These are phyloP conservation scores for Argya squamiceps DNA, from an alignment of 2,797 vertebrate species.

Conservation along the genomic window DNA sequence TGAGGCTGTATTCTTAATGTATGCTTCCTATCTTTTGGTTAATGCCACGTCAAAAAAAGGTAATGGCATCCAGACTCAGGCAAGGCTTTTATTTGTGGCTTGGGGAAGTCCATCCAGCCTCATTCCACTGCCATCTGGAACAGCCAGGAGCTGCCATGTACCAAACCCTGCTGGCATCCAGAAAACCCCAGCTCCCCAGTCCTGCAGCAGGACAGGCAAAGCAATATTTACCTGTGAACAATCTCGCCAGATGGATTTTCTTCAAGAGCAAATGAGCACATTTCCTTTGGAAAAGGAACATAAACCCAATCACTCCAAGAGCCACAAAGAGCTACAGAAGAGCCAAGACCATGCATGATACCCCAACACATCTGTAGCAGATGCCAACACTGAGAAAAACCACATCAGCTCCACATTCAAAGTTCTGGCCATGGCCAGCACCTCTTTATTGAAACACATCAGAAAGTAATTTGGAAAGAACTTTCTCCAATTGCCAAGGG, in stretches of 20 bases:
- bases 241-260: neutral
- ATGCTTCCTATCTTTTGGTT: neutral
- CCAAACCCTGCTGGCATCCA: neutral
- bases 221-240: neutral
- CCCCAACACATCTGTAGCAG: neutral
- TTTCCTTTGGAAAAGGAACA: neutral
- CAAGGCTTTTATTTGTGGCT: neutral
- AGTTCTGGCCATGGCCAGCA: neutral
- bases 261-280: neutral
- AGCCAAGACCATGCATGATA: neutral
- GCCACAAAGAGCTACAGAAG: neutral
- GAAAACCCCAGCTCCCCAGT: neutral
- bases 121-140: neutral
- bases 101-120: neutral
- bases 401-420: neutral
- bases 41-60: neutral
- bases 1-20: neutral
- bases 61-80: neutral
- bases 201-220: neutral
- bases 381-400: neutral
- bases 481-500: neutral
- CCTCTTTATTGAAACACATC: neutral
- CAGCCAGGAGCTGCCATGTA: neutral
- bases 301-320: neutral
- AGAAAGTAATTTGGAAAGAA: neutral